Base-by-base conservation (phyloP, 2,888 invertebrate genomes). In the Chaetogeoica ovagalla region DNA sequence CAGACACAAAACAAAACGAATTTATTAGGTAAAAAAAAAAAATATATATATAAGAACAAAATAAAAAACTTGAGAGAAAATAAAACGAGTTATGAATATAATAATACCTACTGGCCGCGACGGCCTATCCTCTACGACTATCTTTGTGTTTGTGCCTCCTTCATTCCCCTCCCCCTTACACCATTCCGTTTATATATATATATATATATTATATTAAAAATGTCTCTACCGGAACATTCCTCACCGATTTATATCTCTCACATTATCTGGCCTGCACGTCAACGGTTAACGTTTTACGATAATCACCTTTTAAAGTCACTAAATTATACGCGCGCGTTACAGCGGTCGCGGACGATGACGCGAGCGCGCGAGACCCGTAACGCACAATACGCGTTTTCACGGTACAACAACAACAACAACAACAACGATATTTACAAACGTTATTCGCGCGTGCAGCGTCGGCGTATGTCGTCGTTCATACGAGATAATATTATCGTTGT, bases 41-140 rank as follows among this genome's bases (percentile, higher is more conserved):
- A 57, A 73, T 6, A 39, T 37, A 21, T 2, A 48, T 60, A 68
- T 48, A 5, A 60, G 30, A 69, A 59, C 48, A 23, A 68, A 60
- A 48, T n/a, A 48, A n/a, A 76, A 48, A 39, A 9, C 43, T 39
- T 21, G 23, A 57, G 63, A 79, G 57, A 63, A 71, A 71, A 79
- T n/a, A 71, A 79, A 79, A 79, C 79, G 71, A 79, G 79, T 79
- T 79, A 79, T 79, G 79, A 79, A 79, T 79, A 79, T 79, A 71
- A 79, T 79, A 71, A n/a, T 65, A 79, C 66, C 57, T 68, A 65
- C 73, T 57, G 37, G 17, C 74, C 17, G 21, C 39, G 30, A 30
- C 30, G 30, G 74, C 65, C 65, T 21, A 9, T 43, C 43, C 43
- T 7, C 43, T 9, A 69, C 60, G 30, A 30, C 60, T 15, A 48